A percentile compares a stretch with the other conserved stretches of the same genome.
These are phyloP conservation scores for Drosophila triauraria DNA, from an alignment of 1,140 invertebrate genomes.

Conservation along the genomic window DNA sequence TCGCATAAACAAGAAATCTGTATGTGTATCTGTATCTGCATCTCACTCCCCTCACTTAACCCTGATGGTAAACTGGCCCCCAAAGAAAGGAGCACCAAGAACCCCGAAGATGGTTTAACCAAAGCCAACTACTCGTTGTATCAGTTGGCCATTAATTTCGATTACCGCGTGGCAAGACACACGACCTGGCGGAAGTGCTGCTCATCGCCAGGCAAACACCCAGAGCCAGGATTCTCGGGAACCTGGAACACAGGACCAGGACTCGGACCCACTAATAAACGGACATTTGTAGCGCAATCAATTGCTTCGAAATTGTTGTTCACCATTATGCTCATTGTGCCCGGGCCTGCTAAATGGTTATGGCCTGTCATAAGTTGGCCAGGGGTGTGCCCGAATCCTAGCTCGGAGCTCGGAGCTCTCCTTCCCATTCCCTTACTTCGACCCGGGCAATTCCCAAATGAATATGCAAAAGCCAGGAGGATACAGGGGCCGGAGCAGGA, in stretches of 20 bases:
- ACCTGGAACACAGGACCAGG: constrained; percentile 18
- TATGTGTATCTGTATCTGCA: constrained; percentile 3
- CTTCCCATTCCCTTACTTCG: background rate
- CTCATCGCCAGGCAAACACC: constrained; percentile 47
- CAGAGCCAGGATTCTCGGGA: constrained; percentile 8
- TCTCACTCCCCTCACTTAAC: constrained; percentile 16
- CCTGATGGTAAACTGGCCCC: constrained; percentile 25
- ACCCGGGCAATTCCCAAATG: constrained; percentile 70
- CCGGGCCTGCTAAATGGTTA: constrained; percentile 73
- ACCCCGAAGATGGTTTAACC: constrained; percentile 11
- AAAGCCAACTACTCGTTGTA: constrained; percentile 61
- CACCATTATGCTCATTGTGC: constrained; percentile 77
- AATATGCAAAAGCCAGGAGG: constrained; percentile 74
- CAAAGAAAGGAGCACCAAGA: background rate
- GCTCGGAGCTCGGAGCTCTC: constrained; percentile 1
- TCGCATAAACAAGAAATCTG: constrained; percentile 57
- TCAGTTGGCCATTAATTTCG: constrained; percentile 80
- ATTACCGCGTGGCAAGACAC: constrained; percentile 81
- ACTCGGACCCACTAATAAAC: constrained; percentile 71
- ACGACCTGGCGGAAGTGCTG: constrained; percentile 76
- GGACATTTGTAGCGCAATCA: constrained; percentile 82
- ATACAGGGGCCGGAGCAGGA: constrained; percentile 40
- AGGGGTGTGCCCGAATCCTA: constrained; percentile 15
- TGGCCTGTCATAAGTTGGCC: constrained; percentile 81
- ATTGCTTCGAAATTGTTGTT: constrained; percentile 83